These are phyloP conservation scores for Tetranychus urticae DNA, from an alignment of 1,140 invertebrate species.

Conservation along the genomic window DNA sequence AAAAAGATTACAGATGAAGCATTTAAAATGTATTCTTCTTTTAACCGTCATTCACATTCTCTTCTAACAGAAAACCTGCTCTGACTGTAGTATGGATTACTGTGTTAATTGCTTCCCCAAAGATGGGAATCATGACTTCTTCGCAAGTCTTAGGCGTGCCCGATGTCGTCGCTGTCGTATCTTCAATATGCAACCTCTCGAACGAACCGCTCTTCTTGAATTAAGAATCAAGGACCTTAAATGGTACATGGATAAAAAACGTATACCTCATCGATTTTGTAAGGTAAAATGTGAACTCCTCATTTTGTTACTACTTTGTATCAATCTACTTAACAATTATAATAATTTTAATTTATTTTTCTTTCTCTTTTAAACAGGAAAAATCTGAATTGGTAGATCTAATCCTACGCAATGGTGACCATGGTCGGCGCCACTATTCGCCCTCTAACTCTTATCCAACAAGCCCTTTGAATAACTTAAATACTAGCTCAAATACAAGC, in stretches of 20 bases:
- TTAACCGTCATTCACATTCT: not conserved
- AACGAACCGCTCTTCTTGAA: constrained; percentile 3
- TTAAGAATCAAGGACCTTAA: constrained; percentile 9
- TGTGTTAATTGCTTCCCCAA: not conserved
- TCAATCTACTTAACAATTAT: not conserved
- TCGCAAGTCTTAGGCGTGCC: not conserved
- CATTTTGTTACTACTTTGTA: not conserved
- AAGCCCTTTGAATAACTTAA: not conserved
- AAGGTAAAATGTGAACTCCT: constrained; percentile 1
- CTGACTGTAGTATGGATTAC: constrained; percentile 3
- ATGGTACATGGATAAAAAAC: constrained; percentile 7
- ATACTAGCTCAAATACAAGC: not conserved
- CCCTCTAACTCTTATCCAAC: too few species aligned
- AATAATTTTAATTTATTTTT: too few species aligned
- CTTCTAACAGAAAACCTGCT: not conserved
- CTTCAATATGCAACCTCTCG: constrained; percentile 2
- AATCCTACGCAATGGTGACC: not conserved
- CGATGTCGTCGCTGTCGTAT: constrained; percentile 7
- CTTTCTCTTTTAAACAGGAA: not conserved
- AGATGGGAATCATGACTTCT: not conserved
- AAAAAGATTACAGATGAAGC: too few species aligned
- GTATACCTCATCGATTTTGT: constrained; percentile 1
- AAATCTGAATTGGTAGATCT: constrained; percentile 9
- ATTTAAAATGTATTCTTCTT: too few species aligned
- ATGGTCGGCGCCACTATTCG: too few species aligned